Conservation (phyloP, 2,888 invertebrate genomes). For the Lacanobia oleracea region DNA sequence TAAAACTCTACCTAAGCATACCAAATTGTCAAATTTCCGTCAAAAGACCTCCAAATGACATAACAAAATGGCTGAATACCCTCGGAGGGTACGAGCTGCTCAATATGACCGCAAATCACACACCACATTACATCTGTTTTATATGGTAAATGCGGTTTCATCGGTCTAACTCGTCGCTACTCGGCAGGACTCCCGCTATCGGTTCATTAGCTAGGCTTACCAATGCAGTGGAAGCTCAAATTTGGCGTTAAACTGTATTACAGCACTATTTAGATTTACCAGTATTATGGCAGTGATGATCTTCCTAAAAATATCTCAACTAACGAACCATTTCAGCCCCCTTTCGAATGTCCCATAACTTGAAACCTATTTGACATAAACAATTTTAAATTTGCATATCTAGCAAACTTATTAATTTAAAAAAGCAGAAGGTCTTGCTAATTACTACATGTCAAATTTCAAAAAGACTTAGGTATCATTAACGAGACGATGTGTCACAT, state of each 20-base stretch:
- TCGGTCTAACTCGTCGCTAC: conserved; percentile 22
- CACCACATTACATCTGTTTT: conserved; percentile 37
- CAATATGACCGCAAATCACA: conserved; percentile 53
- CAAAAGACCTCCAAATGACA: neutral
- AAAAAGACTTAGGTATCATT: no score
- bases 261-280: neutral
- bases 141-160: conserved; percentile 49
- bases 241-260: neutral
- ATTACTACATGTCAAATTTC: no score
- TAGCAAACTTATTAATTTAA: no score
- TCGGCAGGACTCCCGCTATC: conserved; percentile 2
- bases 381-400: no score
- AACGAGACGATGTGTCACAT: no score
- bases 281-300: no score
- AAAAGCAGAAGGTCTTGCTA: no score
- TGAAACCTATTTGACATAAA: no score
- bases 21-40: neutral
- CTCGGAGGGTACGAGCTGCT: neutral
- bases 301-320: no score
- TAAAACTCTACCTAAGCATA: neutral
- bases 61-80: conserved; percentile 10
- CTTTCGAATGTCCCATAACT: no score
- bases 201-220: conserved; percentile 36
- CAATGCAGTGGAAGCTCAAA: conserved; percentile 12
- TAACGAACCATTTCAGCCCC: no score